Conservation (phyloP, 2,888 invertebrate genomes). For the Stratiomys singularior region DNA sequence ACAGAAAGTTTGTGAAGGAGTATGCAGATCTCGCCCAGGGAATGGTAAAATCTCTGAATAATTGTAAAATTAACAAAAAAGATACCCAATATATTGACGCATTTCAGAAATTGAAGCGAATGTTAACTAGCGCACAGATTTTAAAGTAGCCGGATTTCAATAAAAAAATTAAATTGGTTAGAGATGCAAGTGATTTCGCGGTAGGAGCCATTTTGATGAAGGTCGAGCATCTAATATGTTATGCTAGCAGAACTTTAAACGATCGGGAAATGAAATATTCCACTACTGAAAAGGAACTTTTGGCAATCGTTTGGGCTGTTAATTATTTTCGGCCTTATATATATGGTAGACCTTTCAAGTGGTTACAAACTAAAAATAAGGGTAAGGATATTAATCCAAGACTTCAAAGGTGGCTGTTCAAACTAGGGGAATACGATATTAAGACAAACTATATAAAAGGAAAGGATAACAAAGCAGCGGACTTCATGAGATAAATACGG, state of each 20-base stretch:
- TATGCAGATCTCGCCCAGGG: slow-evolving; percentile 51
- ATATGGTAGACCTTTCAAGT: slow-evolving; percentile 46
- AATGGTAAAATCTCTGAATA: slow-evolving; percentile 47
- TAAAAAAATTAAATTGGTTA: slow-evolving; percentile 49
- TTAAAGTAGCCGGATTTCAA: slow-evolving; percentile 51
- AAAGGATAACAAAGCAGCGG: slow-evolving; percentile 6
- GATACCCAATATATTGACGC: slow-evolving; percentile 27
- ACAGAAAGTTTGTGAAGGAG: slow-evolving; percentile 54
- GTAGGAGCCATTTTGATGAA: slow-evolving; percentile 18
- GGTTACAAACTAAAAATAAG: slow-evolving; percentile 33
- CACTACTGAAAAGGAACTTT: slow-evolving; percentile 40
- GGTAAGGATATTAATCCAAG: slow-evolving; percentile 39
- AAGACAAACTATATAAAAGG: slow-evolving; percentile 45
- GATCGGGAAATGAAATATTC: slow-evolving; percentile 40
- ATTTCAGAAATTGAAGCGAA: slow-evolving; percentile 50
- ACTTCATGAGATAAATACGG: slow-evolving; percentile 6
- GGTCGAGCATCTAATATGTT: slow-evolving; percentile 29
- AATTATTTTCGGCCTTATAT: slow-evolving; percentile 47
- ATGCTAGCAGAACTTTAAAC: slow-evolving; percentile 25
- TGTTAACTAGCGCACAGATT: slow-evolving; percentile 47
- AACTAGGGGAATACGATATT: slow-evolving; percentile 45
- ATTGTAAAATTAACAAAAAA: slow-evolving; percentile 20
- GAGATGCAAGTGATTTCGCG: slow-evolving; percentile 47
- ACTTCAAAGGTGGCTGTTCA: slow-evolving; percentile 35
- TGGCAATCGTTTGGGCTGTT: slow-evolving; percentile 44